These are phyloP conservation scores for Strigamia transsilvanica DNA, from an alignment of 2,888 invertebrate species.

Conservation along the genomic window DNA sequence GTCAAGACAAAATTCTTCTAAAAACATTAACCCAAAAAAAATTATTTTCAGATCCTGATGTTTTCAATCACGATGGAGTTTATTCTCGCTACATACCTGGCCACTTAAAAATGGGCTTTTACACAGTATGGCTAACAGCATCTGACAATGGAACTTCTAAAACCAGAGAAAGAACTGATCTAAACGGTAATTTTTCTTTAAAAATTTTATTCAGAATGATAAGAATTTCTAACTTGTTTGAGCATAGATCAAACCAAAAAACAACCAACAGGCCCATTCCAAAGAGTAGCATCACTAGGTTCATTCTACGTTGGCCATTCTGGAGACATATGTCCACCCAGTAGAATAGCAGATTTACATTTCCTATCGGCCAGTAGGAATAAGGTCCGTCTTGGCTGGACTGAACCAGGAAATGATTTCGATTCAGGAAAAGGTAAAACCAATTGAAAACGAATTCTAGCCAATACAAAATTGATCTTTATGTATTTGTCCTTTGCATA, in stretches of 20 bases:
- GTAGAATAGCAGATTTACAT: slow-evolving; percentile 69
- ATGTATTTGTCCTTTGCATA: background rate
- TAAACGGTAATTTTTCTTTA: background rate
- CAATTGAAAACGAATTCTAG: background rate
- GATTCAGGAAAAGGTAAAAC: slow-evolving; percentile 61
- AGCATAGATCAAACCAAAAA: background rate
- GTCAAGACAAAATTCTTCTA: background rate
- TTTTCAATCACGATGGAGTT: slow-evolving; percentile 64
- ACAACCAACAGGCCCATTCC: slow-evolving; percentile 66
- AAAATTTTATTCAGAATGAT: background rate
- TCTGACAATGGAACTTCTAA: slow-evolving; percentile 9
- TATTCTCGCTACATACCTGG: slow-evolving; percentile 71
- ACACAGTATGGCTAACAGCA: slow-evolving; percentile 14
- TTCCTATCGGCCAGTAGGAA: slow-evolving; percentile 66
- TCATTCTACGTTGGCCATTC: slow-evolving; percentile 64
- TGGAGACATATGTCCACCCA: slow-evolving; percentile 63
- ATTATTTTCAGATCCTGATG: slow-evolving; percentile 62
- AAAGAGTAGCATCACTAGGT: slow-evolving; percentile 67
- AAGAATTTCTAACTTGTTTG: background rate
- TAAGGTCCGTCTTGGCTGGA: slow-evolving; percentile 69
- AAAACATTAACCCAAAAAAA: no score
- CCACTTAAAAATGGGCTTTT: slow-evolving; percentile 12
- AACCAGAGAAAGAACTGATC: background rate
- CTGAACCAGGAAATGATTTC: slow-evolving; percentile 68
- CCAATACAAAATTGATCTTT: no score